Percentiles rank a stretch among this genome's conserved stretches.
These are phyloP conservation scores for Tanytarsus gracilentus DNA, from an alignment of 2,888 invertebrate genomes.

Conservation along the genomic window DNA sequence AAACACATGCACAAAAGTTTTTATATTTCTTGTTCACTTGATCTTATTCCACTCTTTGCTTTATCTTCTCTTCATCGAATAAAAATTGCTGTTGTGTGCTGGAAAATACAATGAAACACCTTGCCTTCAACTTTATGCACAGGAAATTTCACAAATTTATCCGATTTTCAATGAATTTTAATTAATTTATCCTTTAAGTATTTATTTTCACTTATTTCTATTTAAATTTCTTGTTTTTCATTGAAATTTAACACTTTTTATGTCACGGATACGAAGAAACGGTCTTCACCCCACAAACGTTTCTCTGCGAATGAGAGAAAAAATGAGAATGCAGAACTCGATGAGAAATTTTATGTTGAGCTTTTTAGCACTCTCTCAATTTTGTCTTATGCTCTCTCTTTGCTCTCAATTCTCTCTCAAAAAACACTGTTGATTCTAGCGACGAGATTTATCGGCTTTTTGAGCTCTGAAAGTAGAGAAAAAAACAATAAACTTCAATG, in stretches of 20 bases:
- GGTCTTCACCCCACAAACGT: conserved; percentile 3
- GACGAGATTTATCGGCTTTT: neutral
- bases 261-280: neutral
- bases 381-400: neutral
- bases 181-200: neutral
- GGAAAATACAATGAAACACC: conserved; percentile 23
- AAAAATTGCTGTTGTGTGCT: neutral
- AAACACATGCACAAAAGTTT: conserved; percentile 16
- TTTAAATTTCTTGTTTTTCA: neutral
- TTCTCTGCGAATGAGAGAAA: conserved; percentile 9
- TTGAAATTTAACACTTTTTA: conserved; percentile 6
- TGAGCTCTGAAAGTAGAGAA: conserved; percentile 10
- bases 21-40: conserved; percentile 6
- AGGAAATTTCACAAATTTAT: neutral
- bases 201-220: neutral
- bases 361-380: conserved; percentile 9
- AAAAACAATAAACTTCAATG: conserved; percentile 27
- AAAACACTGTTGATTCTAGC: neutral
- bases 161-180: neutral
- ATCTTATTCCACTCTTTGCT: conserved; percentile 10
- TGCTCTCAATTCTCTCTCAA: neutral
- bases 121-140: neutral
- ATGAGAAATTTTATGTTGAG: neutral
- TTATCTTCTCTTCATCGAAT: neutral
- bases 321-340: neutral